phyloP scores from a whole-genome alignment of 2,888 invertebrate species.

The Acronicta aceris region DNA sequence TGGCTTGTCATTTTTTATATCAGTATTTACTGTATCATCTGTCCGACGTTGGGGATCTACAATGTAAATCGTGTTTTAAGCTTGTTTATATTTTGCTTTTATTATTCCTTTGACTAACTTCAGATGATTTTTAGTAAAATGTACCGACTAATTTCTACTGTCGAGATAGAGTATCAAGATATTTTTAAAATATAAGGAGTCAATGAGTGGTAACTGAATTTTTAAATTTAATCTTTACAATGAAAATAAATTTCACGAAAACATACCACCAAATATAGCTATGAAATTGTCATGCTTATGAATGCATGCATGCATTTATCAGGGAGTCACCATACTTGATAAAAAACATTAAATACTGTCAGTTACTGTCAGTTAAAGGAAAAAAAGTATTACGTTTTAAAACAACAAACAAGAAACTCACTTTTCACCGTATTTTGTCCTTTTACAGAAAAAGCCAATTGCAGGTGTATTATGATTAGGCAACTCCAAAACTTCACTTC shows the following conservation, averaged over 20 bases:
- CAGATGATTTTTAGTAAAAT: background rate
- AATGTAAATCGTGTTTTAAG: constrained; percentile 43
- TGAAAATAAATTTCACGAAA: too few species aligned
- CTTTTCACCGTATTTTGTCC: constrained; percentile 74
- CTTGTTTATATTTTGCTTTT: background rate
- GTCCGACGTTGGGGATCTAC: constrained; percentile 65
- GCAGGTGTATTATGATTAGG: constrained; percentile 72
- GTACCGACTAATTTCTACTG: too few species aligned
- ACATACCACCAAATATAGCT: too few species aligned
- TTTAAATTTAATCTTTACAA: too few species aligned
- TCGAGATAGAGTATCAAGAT: too few species aligned
- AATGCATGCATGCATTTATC: too few species aligned
- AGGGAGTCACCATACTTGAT: too few species aligned
- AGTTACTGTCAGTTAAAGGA: constrained; percentile 14
- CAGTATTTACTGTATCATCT: constrained; percentile 67
- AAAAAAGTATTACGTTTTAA: background rate
- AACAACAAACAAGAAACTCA: constrained; percentile 61
- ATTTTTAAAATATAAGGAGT: too few species aligned
- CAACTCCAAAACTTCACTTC: constrained; percentile 82
- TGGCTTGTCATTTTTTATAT: constrained; percentile 68
- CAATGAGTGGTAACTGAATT: too few species aligned
- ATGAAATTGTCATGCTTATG: too few species aligned
- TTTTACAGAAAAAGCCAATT: constrained; percentile 67
- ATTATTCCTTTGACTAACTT: constrained; percentile 11
- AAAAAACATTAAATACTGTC: too few species aligned